Evolutionary conservation across 2,797 vertebrate genomes (phyloP), one percentile per base, ranked within the genome.

Genomic region (Chromis chromis): DNA sequence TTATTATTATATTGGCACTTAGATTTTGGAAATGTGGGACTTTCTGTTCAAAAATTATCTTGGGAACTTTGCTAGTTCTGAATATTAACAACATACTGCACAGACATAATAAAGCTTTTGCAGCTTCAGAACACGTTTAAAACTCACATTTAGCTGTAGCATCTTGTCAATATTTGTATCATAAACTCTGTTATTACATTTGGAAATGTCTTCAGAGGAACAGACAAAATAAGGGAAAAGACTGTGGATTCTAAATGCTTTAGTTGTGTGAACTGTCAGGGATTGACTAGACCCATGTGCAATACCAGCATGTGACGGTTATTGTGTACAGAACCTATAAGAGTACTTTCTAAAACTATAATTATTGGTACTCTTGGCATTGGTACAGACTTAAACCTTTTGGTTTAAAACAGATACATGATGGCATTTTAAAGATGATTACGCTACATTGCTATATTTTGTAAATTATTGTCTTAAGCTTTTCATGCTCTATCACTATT

Each of bases 401-500:
- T 55, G 60, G 56, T 76, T 78, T 64, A 33, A 79, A 81, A 60
- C 19, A 73, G 58, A 78, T 36, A 83, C 78, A 63, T 79, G 66
- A 71, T 73, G 68, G 56, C 27, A 48, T 81, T 79, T 89, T 78
- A 70, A 80, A 58, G 55, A 69, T 13, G 42, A 72, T 19, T 46
- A 64, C 76, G 76, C 80, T 48, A 58, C 76, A 25, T 81, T 64
- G 74, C 50, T 74, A 27, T 79, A 66, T 88, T 91, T 90, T 85
- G 82, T 89, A 82, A 86, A 81, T 82, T 46, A 73, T 63, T 72
- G 80, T 90, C 75, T 76, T 6, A 42, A 57, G 78, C 86, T 84
- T 78, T 68, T 80, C 83, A 70, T 73, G 69, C 57, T 68, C 84
- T 17, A 3, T 83, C 44, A 80, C 62, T 31, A 17, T 91, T 89